Conservation (phyloP, 2,113 vertebrate genomes). For the Colius striatus region DNA sequence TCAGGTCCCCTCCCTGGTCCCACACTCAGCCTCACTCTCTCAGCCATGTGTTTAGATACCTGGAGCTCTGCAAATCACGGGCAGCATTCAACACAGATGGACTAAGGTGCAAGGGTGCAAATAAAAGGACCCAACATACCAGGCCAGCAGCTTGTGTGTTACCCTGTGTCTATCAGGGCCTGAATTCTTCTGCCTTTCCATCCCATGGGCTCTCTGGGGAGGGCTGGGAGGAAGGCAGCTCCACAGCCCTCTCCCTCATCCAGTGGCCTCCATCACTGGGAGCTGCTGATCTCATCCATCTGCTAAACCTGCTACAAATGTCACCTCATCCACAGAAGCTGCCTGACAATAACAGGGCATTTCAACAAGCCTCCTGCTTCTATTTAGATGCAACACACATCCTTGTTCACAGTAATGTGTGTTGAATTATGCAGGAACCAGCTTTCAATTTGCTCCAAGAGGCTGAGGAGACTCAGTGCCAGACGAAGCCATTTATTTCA, state of each 20-base stretch:
- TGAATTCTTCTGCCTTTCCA: not conserved
- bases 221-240: not conserved
- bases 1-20: not conserved
- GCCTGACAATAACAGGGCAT: constrained; percentile 41
- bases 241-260: not conserved
- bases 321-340: constrained; percentile 39
- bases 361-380: constrained; percentile 62
- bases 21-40: not conserved
- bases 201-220: not conserved
- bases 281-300: constrained; percentile 40
- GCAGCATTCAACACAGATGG: not conserved
- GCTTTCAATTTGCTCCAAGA: constrained; percentile 61
- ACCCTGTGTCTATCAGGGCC: not conserved
- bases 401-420: constrained; percentile 12
- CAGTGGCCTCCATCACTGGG: not conserved
- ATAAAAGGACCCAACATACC: not conserved
- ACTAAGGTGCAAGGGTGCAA: not conserved
- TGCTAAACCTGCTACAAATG: constrained; percentile 57
- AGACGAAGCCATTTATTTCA: constrained; percentile 70
- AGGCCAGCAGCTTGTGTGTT: not conserved
- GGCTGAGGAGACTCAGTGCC: constrained; percentile 40
- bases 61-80: not conserved
- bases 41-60: not conserved
- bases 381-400: constrained; percentile 63
- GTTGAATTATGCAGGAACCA: constrained; percentile 70